Percentiles rank a stretch among this genome's conserved stretches.
Evolutionary conservation across 92 coral and sea anemone genomes (phyloP).

Genomic region (Porites lobata): DNA sequence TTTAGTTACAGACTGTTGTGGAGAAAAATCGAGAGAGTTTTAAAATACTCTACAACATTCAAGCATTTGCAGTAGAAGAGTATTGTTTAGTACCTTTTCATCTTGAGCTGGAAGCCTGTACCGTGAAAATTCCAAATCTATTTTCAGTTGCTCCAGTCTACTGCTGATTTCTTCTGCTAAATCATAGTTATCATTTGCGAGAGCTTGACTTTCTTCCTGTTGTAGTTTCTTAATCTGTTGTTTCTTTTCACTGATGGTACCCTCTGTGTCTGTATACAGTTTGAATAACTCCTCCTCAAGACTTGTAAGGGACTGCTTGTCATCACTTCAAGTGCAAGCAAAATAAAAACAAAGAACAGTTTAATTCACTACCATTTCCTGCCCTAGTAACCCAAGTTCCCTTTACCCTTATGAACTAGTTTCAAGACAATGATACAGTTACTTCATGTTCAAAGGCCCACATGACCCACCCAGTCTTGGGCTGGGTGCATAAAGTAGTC

Average conservation of each 20-base stretch:
- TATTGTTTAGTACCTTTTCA: constrained; percentile 60
- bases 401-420: too few relatives aligned
- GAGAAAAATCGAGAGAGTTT: too few relatives aligned
- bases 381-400: too few relatives aligned
- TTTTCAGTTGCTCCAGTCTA: constrained; percentile 76
- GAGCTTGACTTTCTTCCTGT: constrained; percentile 78
- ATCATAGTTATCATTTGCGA: constrained; percentile 91
- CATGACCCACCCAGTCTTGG: too few relatives aligned
- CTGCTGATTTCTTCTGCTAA: constrained; percentile 85
- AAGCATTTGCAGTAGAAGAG: not conserved
- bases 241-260: constrained; percentile 50
- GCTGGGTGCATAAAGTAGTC: too few relatives aligned
- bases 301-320: constrained; percentile 25
- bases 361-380: not conserved
- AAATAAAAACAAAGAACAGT: not conserved
- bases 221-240: constrained; percentile 65
- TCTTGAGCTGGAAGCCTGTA: constrained; percentile 76
- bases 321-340: constrained; percentile 46
- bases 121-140: constrained; percentile 58
- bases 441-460: too few relatives aligned
- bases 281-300: constrained; percentile 55
- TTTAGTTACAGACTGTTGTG: too few relatives aligned
- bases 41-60: too few relatives aligned
- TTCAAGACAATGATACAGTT: too few relatives aligned
- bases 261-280: constrained; percentile 53